These are phyloP conservation scores for Acholoe squamosa DNA, from an alignment of 2,888 invertebrate genomes.

Conservation along the genomic window DNA sequence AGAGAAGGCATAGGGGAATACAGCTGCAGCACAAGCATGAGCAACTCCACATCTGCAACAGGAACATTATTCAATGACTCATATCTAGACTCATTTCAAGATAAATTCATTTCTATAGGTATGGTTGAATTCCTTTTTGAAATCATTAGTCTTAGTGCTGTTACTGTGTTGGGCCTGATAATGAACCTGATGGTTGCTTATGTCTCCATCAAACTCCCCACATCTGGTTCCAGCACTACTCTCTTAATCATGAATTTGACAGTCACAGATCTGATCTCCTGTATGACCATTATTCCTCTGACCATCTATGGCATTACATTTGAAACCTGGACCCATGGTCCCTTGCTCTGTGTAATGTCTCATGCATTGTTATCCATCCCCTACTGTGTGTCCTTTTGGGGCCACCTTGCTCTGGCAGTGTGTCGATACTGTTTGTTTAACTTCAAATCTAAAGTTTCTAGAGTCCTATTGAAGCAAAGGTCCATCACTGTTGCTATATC, in stretches of 20 bases:
- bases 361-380: neutral
- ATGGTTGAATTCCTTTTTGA: neutral
- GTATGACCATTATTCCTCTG: neutral
- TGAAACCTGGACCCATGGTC: neutral
- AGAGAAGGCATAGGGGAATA: too few species aligned
- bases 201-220: neutral
- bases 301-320: neutral
- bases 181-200: neutral
- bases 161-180: neutral
- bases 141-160: neutral
- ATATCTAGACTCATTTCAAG: too few species aligned
- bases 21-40: too few species aligned
- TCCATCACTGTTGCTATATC: neutral
- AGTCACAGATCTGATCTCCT: neutral
- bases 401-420: neutral
- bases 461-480: neutral
- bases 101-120: too few species aligned
- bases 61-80: too few species aligned
- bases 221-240: neutral
- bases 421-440: neutral
- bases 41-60: too few species aligned
- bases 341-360: neutral
- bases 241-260: neutral
- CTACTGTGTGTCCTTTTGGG: slow-evolving; percentile 20
- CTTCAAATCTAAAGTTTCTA: neutral